Percentiles rank a stretch among this genome's conserved stretches.
Evolutionary conservation across 92 coral and sea anemone species (phyloP).

Genomic region (Palythoa grandiflora): DNA sequence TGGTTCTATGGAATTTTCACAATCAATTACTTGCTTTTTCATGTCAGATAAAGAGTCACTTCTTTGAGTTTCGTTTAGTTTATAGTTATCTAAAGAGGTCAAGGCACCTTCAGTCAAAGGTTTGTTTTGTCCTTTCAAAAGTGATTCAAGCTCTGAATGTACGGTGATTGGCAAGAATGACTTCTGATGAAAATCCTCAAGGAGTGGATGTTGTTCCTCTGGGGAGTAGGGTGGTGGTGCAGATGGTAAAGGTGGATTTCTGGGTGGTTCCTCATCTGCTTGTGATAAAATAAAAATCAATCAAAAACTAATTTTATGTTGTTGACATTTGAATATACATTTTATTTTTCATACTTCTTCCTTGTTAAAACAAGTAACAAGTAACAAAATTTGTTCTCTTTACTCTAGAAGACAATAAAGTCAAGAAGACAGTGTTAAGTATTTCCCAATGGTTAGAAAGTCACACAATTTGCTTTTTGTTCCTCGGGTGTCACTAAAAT

Average conservation of each 20-base stretch:
- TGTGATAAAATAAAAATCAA: background rate
- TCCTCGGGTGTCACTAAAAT: no score
- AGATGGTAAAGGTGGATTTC: constrained; percentile 57
- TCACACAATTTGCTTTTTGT: no score
- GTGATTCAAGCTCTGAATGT: background rate
- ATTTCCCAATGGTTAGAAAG: no score
- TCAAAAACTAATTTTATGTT: background rate
- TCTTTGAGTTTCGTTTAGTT: background rate
- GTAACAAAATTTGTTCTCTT: no score
- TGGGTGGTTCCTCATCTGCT: constrained; percentile 61
- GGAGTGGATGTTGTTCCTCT: constrained; percentile 4
- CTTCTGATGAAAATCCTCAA: background rate
- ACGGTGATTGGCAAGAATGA: background rate
- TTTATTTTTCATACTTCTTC: background rate
- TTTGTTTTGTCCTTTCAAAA: background rate
- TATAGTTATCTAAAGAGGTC: background rate
- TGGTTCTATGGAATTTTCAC: background rate
- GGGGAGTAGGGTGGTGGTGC: constrained; percentile 35
- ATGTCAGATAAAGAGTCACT: background rate
- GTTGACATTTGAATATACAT: background rate
- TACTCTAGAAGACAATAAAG: no score
- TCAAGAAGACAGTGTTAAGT: no score
- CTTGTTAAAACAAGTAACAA: background rate
- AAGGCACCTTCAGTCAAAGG: background rate
- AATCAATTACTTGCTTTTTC: no score